These are phyloP conservation scores for Drepana arcuata DNA, from an alignment of 1,140 invertebrate species.

Conservation along the genomic window DNA sequence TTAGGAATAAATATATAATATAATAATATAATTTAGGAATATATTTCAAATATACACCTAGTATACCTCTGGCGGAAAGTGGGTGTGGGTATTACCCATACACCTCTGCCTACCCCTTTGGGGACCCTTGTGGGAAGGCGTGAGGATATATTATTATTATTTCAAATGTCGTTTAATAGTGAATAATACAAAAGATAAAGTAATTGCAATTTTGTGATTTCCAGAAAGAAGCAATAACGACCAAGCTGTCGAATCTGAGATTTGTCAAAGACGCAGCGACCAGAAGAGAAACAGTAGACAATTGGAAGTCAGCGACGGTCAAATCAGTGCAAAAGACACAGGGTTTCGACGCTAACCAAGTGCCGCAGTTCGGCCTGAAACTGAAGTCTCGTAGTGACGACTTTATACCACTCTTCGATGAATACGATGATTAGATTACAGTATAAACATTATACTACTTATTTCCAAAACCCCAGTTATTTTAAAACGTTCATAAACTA, in stretches of 20 bases:
- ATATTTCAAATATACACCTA: too few species aligned
- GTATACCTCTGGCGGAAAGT: too few species aligned
- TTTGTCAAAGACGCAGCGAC: slow-evolving; percentile 24
- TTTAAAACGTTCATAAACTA: too few species aligned
- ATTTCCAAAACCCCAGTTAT: too few species aligned
- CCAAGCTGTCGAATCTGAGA: slow-evolving; percentile 38
- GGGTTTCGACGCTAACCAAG: slow-evolving; percentile 26
- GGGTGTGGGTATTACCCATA: too few species aligned
- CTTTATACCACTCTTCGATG: slow-evolving; percentile 45
- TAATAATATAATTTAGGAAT: too few species aligned
- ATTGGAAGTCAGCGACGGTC: slow-evolving; percentile 24
- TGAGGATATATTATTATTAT: too few species aligned
- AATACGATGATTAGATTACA: slow-evolving; percentile 26
- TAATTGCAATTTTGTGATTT: slow-evolving; percentile 10
- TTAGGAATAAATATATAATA: too few species aligned
- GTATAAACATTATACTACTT: background rate
- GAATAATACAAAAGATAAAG: background rate
- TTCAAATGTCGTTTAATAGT: too few species aligned
- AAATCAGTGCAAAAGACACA: slow-evolving; percentile 28
- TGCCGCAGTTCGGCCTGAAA: slow-evolving; percentile 48
- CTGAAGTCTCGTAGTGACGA: slow-evolving; percentile 45
- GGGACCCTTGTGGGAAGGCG: too few species aligned
- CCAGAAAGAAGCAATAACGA: slow-evolving; percentile 45
- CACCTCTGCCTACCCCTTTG: too few species aligned
- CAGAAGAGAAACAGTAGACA: slow-evolving; percentile 25